Evolutionary conservation across 1,140 invertebrate species (phyloP).

Genomic region (Solenopsis invicta): DNA sequence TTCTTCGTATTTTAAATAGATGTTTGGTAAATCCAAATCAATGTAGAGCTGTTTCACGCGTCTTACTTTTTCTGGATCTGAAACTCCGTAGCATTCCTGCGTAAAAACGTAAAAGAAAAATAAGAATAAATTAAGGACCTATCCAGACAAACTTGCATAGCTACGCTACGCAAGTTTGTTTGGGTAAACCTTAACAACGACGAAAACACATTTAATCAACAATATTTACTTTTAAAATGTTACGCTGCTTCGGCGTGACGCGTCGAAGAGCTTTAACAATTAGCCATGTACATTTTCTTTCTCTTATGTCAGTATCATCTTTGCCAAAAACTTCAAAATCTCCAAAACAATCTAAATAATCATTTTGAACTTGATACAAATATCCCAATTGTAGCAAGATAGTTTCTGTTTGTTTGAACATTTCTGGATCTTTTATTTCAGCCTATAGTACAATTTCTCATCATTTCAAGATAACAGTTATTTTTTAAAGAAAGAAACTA

Average conservation of each 20-base stretch:
- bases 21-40: slow-evolving; percentile 92
- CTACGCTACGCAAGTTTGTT: too few species aligned
- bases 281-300: slow-evolving; percentile 99
- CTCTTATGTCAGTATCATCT: too few species aligned
- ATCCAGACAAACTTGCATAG: too few species aligned
- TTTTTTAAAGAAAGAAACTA: neutral
- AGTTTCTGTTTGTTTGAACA: slow-evolving; percentile 94
- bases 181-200: too few species aligned
- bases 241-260: too few species aligned
- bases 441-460: slow-evolving; percentile 82
- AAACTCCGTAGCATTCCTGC: slow-evolving; percentile 92
- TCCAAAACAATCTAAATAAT: slow-evolving; percentile 98
- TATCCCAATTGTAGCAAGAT: slow-evolving; percentile 98
- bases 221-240: slow-evolving; percentile 89
- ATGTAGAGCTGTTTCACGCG: slow-evolving; percentile 93
- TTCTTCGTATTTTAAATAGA: slow-evolving; percentile 95
- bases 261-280: slow-evolving; percentile 95
- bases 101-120: slow-evolving; percentile 1
- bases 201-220: slow-evolving; percentile 1
- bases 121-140: neutral
- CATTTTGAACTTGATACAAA: slow-evolving; percentile 99
- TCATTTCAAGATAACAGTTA: neutral
- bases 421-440: too few species aligned
- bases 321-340: slow-evolving; percentile 95
- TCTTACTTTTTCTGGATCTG: slow-evolving; percentile 90